These are phyloP conservation scores for Clunio marinus DNA, from an alignment of 2,888 invertebrate species.

Conservation along the genomic window DNA sequence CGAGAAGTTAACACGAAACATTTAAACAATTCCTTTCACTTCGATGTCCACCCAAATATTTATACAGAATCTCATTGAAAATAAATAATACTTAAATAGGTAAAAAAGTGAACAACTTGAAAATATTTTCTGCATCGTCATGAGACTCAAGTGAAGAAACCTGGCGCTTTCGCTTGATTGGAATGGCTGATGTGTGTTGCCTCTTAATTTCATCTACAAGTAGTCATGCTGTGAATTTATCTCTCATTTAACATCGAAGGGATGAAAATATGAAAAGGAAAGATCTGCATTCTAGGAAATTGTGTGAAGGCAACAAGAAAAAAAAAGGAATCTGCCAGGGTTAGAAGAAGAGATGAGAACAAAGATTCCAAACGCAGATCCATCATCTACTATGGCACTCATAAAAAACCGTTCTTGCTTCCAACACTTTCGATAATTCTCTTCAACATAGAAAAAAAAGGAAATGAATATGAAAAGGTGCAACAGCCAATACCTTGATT, in stretches of 20 bases:
- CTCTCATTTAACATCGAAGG: conserved; percentile 26
- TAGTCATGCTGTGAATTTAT: conserved; percentile 35
- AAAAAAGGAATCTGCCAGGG: neutral
- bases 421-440: conserved; percentile 27
- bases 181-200: conserved; percentile 25
- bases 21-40: too few relatives aligned
- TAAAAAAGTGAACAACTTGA: neutral
- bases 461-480: conserved; percentile 5
- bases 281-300: conserved; percentile 20
- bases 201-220: conserved; percentile 37
- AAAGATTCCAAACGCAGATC: conserved; percentile 25
- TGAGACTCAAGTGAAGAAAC: conserved; percentile 11
- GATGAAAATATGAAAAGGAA: conserved; percentile 2
- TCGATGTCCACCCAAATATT: too few relatives aligned
- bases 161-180: conserved; percentile 26
- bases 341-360: neutral
- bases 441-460: too few relatives aligned
- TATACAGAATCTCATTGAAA: too few relatives aligned
- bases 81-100: too few relatives aligned
- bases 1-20: too few relatives aligned
- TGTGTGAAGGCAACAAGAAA: neutral
- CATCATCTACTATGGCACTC: conserved; percentile 12
- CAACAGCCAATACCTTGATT: conserved; percentile 33
- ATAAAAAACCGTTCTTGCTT: conserved; percentile 15
- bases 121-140: conserved; percentile 28